Conservation (phyloP, 2,113 vertebrate genomes). For the Callipepla squamata region DNA sequence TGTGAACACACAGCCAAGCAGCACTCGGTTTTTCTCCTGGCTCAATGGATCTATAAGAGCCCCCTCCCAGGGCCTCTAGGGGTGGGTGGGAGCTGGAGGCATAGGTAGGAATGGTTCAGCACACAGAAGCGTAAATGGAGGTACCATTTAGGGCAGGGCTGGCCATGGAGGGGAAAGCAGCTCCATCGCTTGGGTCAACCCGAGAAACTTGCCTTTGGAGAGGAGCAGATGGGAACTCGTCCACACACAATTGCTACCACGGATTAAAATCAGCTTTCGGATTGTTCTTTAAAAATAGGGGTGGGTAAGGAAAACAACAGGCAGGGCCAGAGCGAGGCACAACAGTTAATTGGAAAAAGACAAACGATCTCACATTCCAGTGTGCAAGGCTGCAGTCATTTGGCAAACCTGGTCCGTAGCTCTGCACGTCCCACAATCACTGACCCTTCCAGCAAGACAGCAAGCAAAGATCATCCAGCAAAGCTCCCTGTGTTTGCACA, state of each 20-base stretch:
- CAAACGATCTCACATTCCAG: not conserved
- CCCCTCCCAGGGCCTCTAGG: not conserved
- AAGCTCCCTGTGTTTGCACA: not conserved
- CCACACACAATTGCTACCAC: not conserved
- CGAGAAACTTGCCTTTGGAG: not conserved
- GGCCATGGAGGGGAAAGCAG: not conserved
- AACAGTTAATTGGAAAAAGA: not conserved
- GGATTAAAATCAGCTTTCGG: not conserved
- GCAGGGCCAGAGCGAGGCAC: not conserved
- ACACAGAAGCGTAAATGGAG: not conserved
- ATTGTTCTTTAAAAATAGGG: not conserved
- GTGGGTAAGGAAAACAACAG: not conserved
- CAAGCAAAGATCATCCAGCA: not conserved
- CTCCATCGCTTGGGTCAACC: not conserved
- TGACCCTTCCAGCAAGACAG: not conserved
- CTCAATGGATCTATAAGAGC: not conserved
- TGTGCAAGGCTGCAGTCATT: not conserved
- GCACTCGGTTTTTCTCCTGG: not conserved
- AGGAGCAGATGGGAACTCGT: not conserved
- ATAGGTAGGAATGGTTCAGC: not conserved
- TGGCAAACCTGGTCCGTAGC: not conserved
- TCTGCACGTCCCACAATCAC: not conserved
- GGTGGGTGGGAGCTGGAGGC: not conserved
- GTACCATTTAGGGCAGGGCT: accelerated
- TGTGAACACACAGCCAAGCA: not conserved